Evolutionary conservation across 2,113 vertebrate genomes (phyloP), one percentile per base, ranked within the genome.

Genomic region (Polypterus bichir): DNA sequence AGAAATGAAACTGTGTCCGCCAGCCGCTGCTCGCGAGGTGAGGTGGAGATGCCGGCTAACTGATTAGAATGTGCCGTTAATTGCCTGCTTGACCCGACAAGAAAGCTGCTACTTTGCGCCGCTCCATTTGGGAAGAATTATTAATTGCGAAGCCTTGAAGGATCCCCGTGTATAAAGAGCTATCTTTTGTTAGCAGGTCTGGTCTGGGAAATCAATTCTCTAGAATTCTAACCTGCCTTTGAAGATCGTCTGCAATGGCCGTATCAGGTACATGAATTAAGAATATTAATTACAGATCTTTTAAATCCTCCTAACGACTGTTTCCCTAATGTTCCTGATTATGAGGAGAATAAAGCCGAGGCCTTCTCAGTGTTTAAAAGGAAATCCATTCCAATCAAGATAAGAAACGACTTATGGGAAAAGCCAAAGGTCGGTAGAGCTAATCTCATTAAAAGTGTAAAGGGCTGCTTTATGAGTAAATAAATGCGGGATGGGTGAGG

Each of bases 381-480:
- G 59, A 51, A 65, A 60, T 49, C 59, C 64, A 60, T 60, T 60
- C 54, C 58, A 44, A 44, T 60, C 51, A 54, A 46, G 7, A 65
- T 56, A 54, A 65, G 44, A 9, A 52, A 27, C 7, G 46, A 49
- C 53, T 61, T 48, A 9, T 49, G 59, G 53, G 59, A 48, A 60
- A 49, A 7, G 59, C 8, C 59, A 49, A 60, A 65, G 64, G 64
- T 57, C 48, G 46, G 47, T 54, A 52, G 46, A 45, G 11, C 53
- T 60, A 60, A 65, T 60, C 58, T 51, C 46, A 60, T 65, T 65
- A 61, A n/a, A 59, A 44, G 45, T 65, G 47, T 54, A 59, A 61
- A 60, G 27, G 49, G 59, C 64, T 7, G 49, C 60, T 49, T 65
- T 55, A 49, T 55, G 53, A 61, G 59, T 51, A 65, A 49, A 61